phyloP scores from a whole-genome alignment of 1,140 invertebrate species.

The Mizuhopecten yessoensis region DNA sequence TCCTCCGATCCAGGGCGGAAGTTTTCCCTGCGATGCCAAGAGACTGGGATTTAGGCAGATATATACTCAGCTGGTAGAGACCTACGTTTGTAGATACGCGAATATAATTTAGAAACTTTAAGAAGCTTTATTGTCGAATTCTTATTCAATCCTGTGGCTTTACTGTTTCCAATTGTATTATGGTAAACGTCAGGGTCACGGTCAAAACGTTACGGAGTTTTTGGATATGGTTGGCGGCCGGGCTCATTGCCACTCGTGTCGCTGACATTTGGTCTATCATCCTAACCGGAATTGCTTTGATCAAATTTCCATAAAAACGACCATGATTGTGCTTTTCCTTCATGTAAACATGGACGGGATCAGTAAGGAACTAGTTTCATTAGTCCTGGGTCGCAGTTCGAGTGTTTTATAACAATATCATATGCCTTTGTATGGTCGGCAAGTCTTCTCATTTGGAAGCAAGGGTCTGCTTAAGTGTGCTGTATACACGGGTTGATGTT shows the following conservation, averaged over 20 bases:
- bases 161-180: background rate
- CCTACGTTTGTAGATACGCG: background rate
- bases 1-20: background rate
- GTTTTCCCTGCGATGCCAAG: background rate
- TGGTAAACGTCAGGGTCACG: background rate
- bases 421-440: slow-evolving; percentile 23
- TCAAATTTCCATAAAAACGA: slow-evolving; percentile 39
- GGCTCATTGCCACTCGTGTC: background rate
- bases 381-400: slow-evolving; percentile 13
- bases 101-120: background rate
- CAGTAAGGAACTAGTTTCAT: slow-evolving; percentile 22
- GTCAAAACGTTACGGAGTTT: background rate
- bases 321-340: background rate
- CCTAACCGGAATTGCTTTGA: background rate
- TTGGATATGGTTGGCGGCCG: background rate
- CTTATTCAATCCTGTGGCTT: background rate
- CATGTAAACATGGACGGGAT: slow-evolving; percentile 30
- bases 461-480: background rate
- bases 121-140: background rate
- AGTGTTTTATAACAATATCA: slow-evolving; percentile 40
- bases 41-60: background rate
- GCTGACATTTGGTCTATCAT: background rate
- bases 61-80: background rate
- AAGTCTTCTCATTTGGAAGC: slow-evolving; percentile 33
- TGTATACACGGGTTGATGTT: background rate